Conservation (phyloP, 2,797 vertebrate species). For the Mus caroli region DNA sequence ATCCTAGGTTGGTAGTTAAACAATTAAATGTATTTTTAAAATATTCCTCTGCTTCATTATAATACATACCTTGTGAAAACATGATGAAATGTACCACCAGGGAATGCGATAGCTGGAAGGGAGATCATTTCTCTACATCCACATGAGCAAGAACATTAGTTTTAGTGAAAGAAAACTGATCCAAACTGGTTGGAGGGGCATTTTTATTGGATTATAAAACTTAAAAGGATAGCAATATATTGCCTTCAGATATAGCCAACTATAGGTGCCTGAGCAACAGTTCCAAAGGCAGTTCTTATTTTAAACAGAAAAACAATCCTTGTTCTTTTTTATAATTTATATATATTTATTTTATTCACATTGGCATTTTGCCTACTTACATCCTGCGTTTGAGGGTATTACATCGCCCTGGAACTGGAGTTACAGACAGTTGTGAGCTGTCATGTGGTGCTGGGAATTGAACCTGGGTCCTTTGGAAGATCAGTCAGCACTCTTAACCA, state of each 20-base stretch:
- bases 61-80: neutral
- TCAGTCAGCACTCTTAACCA: neutral
- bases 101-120: neutral
- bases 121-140: conserved; percentile 6
- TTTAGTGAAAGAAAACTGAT: conserved; percentile 8
- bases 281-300: neutral
- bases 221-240: neutral
- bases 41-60: conserved; percentile 47
- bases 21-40: conserved; percentile 45
- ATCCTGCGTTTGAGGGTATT: neutral
- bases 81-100: neutral
- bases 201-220: conserved; percentile 1
- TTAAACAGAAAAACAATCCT: neutral
- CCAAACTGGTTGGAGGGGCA: neutral
- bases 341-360: neutral
- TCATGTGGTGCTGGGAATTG: neutral
- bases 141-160: conserved; percentile 13
- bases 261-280: conserved; percentile 6
- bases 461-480: neutral
- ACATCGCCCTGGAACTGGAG: neutral
- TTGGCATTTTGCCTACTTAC: neutral
- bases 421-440: neutral
- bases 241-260: conserved; percentile 19
- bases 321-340: neutral
- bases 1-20: neutral